Evolutionary conservation across 2,888 invertebrate species (phyloP).

Genomic region (Hoplodrina ambigua): DNA sequence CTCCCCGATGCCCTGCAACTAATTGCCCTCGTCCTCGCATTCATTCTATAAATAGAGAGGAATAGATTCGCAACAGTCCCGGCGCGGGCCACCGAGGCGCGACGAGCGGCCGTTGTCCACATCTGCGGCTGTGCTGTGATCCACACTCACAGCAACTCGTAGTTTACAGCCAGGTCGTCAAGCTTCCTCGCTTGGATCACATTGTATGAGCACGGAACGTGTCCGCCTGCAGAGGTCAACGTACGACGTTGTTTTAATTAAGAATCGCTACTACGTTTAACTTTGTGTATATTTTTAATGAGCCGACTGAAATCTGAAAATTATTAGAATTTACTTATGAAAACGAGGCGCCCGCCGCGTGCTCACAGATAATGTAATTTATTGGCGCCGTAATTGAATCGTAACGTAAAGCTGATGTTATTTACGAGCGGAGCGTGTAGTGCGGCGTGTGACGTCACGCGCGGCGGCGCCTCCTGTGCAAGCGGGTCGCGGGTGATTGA

Average conservation of each 20-base stretch:
- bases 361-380: conserved; percentile 42
- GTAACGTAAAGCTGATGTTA: conserved; percentile 49
- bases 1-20: conserved; percentile 49
- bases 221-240: conserved; percentile 16
- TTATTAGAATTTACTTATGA: conserved; percentile 46
- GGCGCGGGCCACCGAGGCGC: background rate
- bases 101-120: background rate
- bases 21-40: conserved; percentile 61
- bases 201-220: background rate
- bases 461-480: background rate
- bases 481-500: background rate
- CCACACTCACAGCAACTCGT: too few relatives aligned
- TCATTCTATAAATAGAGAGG: conserved; percentile 59
- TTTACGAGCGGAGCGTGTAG: conserved; percentile 41
- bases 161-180: background rate
- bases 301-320: conserved; percentile 26
- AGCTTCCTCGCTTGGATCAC: background rate
- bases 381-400: conserved; percentile 58
- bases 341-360: conserved; percentile 7
- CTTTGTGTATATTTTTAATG: conserved; percentile 20
- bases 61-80: conserved; percentile 18
- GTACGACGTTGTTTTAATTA: conserved; percentile 31
- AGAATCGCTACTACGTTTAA: conserved; percentile 1
- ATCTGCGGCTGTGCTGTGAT: background rate
- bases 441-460: conserved; percentile 18